Conservation (phyloP, 2,113 vertebrate species). For the Thermophis baileyi region DNA sequence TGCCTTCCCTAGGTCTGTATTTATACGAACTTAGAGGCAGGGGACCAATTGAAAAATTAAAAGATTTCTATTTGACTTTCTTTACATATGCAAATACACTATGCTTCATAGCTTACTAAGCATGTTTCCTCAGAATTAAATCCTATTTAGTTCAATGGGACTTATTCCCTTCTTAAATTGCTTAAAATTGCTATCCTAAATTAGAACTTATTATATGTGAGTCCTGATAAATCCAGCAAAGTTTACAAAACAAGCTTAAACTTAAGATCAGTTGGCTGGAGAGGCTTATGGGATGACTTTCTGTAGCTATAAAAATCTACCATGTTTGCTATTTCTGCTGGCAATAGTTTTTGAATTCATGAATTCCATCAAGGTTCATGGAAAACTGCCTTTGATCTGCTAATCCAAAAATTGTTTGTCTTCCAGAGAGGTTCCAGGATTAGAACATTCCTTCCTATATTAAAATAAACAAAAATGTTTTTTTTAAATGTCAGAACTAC, state of each 20-base stretch:
- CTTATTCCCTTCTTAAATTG: background rate
- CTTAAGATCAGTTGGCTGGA: background rate
- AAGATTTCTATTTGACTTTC: background rate
- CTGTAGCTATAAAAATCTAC: background rate
- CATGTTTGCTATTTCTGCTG: background rate
- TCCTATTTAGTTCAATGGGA: background rate
- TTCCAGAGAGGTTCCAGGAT: background rate
- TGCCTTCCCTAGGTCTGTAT: background rate
- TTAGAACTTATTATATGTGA: background rate
- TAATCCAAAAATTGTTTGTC: background rate
- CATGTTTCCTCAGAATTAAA: background rate
- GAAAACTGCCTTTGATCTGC: background rate
- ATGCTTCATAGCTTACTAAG: background rate
- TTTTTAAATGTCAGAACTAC: background rate
- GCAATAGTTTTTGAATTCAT: background rate
- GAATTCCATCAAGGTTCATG: background rate
- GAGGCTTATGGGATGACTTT: background rate
- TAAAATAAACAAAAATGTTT: background rate
- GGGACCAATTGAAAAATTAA: background rate
- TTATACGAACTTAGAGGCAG: background rate
- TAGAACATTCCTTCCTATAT: background rate
- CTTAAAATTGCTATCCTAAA: background rate
- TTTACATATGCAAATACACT: background rate
- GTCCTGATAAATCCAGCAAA: background rate
- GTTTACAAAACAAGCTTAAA: background rate